Percentiles rank a stretch among this genome's conserved stretches.
Evolutionary conservation across 2,113 vertebrate genomes (phyloP).

Genomic region (Saguinus midas): DNA sequence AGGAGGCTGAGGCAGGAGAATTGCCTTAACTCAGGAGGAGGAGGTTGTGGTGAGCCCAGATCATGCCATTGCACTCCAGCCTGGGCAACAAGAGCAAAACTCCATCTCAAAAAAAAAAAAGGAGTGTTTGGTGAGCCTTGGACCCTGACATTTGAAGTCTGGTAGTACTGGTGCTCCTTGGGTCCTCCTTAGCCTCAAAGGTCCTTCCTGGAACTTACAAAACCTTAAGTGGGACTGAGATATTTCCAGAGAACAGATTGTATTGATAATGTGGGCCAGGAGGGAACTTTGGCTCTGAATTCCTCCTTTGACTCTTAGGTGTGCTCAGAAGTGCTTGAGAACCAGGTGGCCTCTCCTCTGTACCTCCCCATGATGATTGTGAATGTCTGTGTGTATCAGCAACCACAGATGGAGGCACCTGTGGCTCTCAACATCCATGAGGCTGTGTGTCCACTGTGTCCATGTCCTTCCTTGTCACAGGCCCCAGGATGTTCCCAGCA

Average conservation of each 20-base stretch:
- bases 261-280: background rate
- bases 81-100: too few species aligned
- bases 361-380: background rate
- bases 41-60: too few species aligned
- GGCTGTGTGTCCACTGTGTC: background rate
- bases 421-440: background rate
- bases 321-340: background rate
- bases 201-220: background rate
- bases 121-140: background rate
- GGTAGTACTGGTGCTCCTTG: background rate
- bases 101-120: background rate
- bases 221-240: background rate
- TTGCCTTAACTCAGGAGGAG: too few species aligned
- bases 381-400: background rate
- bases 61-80: too few species aligned
- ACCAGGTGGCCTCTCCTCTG: background rate
- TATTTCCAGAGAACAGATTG: background rate
- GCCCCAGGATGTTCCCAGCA: background rate
- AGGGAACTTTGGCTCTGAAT: background rate
- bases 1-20: too few species aligned
- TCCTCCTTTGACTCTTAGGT: background rate
- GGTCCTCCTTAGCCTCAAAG: background rate
- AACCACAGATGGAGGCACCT: background rate
- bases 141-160: background rate
- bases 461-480: background rate